These are phyloP conservation scores for Odocoileus virginianus DNA, from an alignment of 2,113 vertebrate species.

Conservation along the genomic window DNA sequence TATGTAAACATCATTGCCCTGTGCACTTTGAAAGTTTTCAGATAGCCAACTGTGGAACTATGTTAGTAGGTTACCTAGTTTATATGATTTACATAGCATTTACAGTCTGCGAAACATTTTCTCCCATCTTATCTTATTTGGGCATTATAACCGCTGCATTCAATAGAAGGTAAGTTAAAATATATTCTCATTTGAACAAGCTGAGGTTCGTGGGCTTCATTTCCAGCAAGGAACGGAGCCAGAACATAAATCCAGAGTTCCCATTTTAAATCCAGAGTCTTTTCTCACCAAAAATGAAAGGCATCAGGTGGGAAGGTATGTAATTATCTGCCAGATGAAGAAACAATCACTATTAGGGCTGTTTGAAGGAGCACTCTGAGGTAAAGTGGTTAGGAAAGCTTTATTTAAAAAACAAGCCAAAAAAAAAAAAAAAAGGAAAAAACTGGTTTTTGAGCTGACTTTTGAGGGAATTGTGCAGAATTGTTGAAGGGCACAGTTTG, in stretches of 20 bases:
- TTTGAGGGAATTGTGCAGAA: background rate
- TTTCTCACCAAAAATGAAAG: background rate
- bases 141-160: background rate
- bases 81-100: background rate
- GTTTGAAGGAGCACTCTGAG: background rate
- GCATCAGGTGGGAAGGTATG: background rate
- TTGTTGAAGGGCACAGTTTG: background rate
- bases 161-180: background rate
- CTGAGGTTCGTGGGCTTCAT: background rate
- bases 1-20: background rate
- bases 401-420: background rate
- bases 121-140: background rate
- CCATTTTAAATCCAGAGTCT: background rate
- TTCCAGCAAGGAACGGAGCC: background rate
- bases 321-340: background rate
- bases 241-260: background rate
- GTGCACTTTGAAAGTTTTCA: background rate
- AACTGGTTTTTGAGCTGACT: background rate
- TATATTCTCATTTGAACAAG: background rate
- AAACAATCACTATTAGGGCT: background rate
- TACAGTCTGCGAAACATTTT: background rate
- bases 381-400: background rate
- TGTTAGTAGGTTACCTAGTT: background rate
- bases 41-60: background rate
- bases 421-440: background rate